Evolutionary conservation across 2,797 vertebrate genomes (phyloP).

Genomic region (Enteromius radiatus): DNA sequence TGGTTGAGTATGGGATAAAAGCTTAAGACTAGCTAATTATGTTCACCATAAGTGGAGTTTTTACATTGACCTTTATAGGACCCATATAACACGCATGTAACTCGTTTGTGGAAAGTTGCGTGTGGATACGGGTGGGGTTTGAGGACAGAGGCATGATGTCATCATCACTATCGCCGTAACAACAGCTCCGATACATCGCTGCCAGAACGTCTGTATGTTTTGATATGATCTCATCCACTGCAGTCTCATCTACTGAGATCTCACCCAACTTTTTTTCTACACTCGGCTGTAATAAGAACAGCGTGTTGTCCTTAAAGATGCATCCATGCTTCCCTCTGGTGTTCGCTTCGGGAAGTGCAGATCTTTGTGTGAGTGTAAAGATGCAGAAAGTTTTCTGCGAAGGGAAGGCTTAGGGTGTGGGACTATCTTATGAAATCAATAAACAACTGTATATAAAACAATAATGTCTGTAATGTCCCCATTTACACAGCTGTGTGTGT

Average conservation of each 20-base stretch:
- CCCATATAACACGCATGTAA: background rate
- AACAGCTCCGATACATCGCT: slow-evolving; percentile 22
- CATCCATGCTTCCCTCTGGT: slow-evolving; percentile 54
- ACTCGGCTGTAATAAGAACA: background rate
- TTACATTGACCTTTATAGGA: slow-evolving; percentile 36
- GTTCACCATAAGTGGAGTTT: slow-evolving; percentile 1
- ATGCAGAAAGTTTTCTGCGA: too few relatives aligned
- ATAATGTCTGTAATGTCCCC: too few relatives aligned
- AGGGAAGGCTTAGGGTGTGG: too few relatives aligned
- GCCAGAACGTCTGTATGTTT: slow-evolving; percentile 13
- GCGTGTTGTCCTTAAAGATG: background rate
- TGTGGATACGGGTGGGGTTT: background rate
- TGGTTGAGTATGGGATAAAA: slow-evolving; percentile 34
- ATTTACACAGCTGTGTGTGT: background rate
- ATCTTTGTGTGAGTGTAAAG: background rate
- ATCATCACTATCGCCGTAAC: slow-evolving; percentile 23
- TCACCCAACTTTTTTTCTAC: slow-evolving; percentile 10
- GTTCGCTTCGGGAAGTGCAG: slow-evolving; percentile 30
- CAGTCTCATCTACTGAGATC: background rate
- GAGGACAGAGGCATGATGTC: background rate
- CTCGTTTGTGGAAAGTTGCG: slow-evolving; percentile 16
- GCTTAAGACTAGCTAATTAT: slow-evolving; percentile 42
- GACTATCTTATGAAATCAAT: too few relatives aligned
- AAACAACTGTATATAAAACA: too few relatives aligned
- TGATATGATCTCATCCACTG: slow-evolving; percentile 43